Evolutionary conservation across 2,888 invertebrate genomes (phyloP), one percentile per base, ranked within the genome.

Genomic region (Drosophila limbata): DNA sequence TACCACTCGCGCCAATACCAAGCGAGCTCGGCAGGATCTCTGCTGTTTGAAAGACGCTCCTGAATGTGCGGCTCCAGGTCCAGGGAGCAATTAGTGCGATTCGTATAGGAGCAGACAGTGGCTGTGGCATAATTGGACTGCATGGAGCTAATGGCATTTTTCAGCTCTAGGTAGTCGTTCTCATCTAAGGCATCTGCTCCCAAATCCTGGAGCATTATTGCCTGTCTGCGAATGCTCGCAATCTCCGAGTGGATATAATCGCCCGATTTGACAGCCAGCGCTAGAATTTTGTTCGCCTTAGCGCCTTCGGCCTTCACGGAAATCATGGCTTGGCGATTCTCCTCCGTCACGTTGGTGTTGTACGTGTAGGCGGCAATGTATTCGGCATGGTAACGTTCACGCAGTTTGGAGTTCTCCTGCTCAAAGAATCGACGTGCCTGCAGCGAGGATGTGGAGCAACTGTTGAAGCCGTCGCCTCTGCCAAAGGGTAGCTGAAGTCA

Each of bases 1-100:
- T 97, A 94, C 97, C 97, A 98, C 80, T 96, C 94, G 6, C 94
- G 91, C 98, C 98, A 98, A 3, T 95, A 93, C 88, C 96, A 94
- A 80, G 95, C 94, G 79, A 98, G 92, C 89, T 96, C 96, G 1
- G 96, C 95, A 0, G 96, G 95, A 90, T 98, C 94, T 48, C 95
- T 94, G 67, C 96, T 96, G 31, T 93, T 94, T 0, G 94, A 92
- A 71, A 97, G 92, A n/a, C 95, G 94, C 69, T 95, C 94, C 0
- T 95, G 90, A 25, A 92, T 84, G 50, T 91, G 89, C 73, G 97
- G 96, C 90, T 96, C 96, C 55, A 97, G 93, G 11, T 94, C 91
- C 13, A 96, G 90, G 76, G 95, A 94, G 81, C 97, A 96, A 79
- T 95, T 95, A 0, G 89, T 92, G 0, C 90, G 84, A 78, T 96